phyloP scores from a whole-genome alignment of 2,888 invertebrate species.

The Paralinhomoeus sp. region DNA sequence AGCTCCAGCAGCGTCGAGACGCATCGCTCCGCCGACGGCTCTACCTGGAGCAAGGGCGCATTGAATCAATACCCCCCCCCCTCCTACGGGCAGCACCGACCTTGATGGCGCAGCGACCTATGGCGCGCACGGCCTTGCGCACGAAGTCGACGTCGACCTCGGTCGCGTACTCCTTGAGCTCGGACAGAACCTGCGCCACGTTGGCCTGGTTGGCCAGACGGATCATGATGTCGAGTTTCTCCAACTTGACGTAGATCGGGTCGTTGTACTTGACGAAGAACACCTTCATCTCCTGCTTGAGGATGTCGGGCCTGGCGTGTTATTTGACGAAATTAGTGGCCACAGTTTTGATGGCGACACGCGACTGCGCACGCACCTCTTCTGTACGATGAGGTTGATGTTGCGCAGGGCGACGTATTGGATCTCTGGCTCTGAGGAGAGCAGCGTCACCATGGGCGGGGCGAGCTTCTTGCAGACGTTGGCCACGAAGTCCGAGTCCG shows the following conservation, averaged over 20 bases:
- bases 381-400: constrained; percentile 96
- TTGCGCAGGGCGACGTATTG: constrained; percentile 94
- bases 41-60: constrained; percentile 64
- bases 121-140: constrained; percentile 88
- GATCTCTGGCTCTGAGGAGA: constrained; percentile 94
- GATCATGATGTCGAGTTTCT: constrained; percentile 97
- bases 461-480: constrained; percentile 86
- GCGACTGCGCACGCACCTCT: constrained; percentile 33
- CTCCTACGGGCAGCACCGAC: constrained; percentile 7
- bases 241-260: constrained; percentile 95
- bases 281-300: constrained; percentile 99
- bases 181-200: constrained; percentile 88
- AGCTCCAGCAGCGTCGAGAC: constrained; percentile 87
- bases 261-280: constrained; percentile 99
- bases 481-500: constrained; percentile 73
- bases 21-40: constrained; percentile 90
- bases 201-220: constrained; percentile 88
- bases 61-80: too few species aligned
- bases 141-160: constrained; percentile 99
- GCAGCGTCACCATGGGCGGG: constrained; percentile 86
- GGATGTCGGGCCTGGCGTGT: constrained; percentile 57
- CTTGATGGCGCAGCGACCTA: constrained; percentile 84
- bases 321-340: not conserved
- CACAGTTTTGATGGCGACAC: not conserved
- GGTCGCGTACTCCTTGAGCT: constrained; percentile 89